Conservation (phyloP, 2,888 invertebrate genomes). For the Patella pellucida region DNA sequence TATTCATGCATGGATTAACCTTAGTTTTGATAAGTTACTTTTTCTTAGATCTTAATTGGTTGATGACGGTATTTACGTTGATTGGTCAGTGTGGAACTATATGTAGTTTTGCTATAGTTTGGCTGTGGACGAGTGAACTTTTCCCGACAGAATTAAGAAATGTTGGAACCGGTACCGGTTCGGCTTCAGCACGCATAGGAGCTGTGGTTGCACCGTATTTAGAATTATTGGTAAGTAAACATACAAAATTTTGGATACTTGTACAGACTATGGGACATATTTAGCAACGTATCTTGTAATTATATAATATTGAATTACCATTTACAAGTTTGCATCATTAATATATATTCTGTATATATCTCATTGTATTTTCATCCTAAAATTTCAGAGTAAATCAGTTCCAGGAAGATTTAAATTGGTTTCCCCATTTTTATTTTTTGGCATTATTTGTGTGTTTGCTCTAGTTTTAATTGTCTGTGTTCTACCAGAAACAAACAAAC, state of each 20-base stretch:
- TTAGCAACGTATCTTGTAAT: too few relatives aligned
- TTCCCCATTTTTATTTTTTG: not conserved
- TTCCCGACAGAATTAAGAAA: slow-evolving; percentile 5
- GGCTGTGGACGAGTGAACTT: not conserved
- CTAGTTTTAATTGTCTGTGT: not conserved
- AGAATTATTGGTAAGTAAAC: not conserved
- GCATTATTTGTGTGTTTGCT: not conserved
- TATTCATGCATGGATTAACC: not conserved
- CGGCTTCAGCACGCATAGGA: not conserved
- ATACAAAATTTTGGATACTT: too few relatives aligned
- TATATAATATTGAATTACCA: too few relatives aligned
- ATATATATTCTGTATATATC: not conserved
- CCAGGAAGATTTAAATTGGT: not conserved
- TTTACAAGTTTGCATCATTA: not conserved
- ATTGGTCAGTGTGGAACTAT: not conserved
- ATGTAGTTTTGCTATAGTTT: not conserved
- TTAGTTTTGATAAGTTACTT: not conserved
- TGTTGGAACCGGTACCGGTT: not conserved
- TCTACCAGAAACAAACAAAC: not conserved
- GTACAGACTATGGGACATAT: too few relatives aligned
- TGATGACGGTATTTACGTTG: not conserved
- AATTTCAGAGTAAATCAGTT: not conserved
- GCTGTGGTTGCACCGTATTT: slow-evolving; percentile 1
- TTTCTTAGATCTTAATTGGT: not conserved
- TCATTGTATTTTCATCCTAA: not conserved